phyloP scores from a whole-genome alignment of 2,797 vertebrate species.

The Pagetopsis macropterus region DNA sequence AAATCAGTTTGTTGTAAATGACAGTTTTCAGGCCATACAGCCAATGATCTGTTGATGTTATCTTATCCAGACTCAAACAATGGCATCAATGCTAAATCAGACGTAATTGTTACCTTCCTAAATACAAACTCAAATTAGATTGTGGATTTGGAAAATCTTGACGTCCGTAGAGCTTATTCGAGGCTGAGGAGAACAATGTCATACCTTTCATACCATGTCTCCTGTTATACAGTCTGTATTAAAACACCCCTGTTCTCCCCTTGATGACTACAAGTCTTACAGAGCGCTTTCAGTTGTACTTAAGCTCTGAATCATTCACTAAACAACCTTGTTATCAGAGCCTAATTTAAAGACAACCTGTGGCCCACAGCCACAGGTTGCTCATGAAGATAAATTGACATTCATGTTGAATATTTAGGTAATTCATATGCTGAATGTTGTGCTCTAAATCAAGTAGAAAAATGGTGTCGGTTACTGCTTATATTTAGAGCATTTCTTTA shows the following conservation, averaged over 20 bases:
- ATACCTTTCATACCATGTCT: background rate
- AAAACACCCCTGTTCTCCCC: background rate
- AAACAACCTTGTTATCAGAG: constrained; percentile 4
- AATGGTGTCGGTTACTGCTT: background rate
- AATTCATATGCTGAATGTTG: background rate
- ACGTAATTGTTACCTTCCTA: no score
- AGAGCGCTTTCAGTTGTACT: background rate
- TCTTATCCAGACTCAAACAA: no score
- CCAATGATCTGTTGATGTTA: no score
- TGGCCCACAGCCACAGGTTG: constrained; percentile 1
- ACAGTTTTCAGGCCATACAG: no score
- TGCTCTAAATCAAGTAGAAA: background rate
- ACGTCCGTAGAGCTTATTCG: background rate
- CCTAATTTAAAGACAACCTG: background rate
- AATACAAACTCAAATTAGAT: no score
- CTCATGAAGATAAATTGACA: constrained; percentile 2
- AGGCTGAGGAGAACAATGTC: background rate
- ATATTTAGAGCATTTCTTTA: background rate
- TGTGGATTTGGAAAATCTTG: no score
- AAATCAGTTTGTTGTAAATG: no score
- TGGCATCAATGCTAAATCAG: no score
- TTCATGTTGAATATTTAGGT: background rate
- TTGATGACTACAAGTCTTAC: background rate
- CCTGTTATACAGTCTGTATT: background rate
- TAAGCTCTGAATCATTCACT: constrained; percentile 3